Base-by-base conservation (phyloP, 1,140 invertebrate species). In the Zaprionus vittiger region DNA sequence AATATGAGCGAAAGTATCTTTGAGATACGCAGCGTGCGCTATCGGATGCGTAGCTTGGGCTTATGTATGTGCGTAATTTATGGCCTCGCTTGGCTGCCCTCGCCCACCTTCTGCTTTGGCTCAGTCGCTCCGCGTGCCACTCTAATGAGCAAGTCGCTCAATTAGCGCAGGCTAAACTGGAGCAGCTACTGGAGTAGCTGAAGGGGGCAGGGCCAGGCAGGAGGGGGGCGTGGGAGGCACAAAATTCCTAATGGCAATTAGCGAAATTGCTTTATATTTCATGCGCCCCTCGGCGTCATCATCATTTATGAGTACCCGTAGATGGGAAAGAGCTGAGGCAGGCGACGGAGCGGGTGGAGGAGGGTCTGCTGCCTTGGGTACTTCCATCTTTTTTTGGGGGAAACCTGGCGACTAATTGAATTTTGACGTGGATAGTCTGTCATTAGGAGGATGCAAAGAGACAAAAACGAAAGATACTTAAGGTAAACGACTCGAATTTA, bases 201-300 rank as follows among this genome's bases (percentile, higher is more conserved):
- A 26, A 56, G 17, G 34, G 49, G 17, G 31, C 26, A 31, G n/a
- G 2, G 22, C 2, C 5, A 20, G 17, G 2, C 0, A 6, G 14
- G 6, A 12, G n/a, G 37, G 5, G 38, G 64, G 37, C 41, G 44
- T 17, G 47, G 31, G n/a, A 26, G 28, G 67, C 54, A 26, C 54
- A 60, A 79, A 77, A 79, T 81, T 73, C 75, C 81, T 73, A 90
- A 77, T 80, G 79, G 86, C 85, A 90, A 90, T 90, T 90, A 91
- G 85, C 44, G 66, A 83, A 83, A 90, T 90, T 90, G 86, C 73
- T 85, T 85, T 90, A 90, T 90, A 90, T 90, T 85, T 90, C 76
- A 81, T 80, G 67, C 63, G 65, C 56, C 66, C 70, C 49, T 22
- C 63, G 59, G 67, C 71, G 34, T 83, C 83, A 82, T 79, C 81